Evolutionary conservation across 2,888 invertebrate species (phyloP).

Genomic region (Fissipunctia ypsillon): DNA sequence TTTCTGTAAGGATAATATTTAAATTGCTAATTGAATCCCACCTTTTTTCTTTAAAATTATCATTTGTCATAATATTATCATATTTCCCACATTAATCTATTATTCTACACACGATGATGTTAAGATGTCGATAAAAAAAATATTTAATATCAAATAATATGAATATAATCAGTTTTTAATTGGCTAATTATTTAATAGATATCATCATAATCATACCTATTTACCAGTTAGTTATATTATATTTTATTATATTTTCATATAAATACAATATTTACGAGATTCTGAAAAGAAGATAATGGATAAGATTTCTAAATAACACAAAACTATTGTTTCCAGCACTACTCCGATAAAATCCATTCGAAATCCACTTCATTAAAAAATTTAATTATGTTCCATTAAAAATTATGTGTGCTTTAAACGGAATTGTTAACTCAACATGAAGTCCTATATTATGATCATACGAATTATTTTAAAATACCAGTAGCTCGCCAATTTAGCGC

Average conservation of each 20-base stretch:
- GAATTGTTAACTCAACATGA: background rate
- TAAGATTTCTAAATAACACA: background rate
- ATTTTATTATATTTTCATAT: too few species aligned
- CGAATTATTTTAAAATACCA: constrained; percentile 1
- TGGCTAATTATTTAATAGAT: background rate
- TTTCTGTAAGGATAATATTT: constrained; percentile 9
- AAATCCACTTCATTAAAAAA: background rate
- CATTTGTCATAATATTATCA: background rate
- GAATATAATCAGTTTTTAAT: background rate
- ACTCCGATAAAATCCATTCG: background rate
- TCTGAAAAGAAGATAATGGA: background rate
- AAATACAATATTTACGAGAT: too few species aligned
- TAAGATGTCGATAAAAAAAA: constrained; percentile 1
- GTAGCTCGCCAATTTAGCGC: constrained; percentile 19
- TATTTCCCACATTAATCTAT: constrained; percentile 19
- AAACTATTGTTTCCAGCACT: background rate
- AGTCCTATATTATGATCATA: background rate
- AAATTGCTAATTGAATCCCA: constrained; percentile 20
- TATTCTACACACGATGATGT: background rate
- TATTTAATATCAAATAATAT: background rate
- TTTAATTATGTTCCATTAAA: background rate
- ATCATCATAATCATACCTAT: background rate
- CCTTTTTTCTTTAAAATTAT: background rate
- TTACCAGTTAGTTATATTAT: too few species aligned
- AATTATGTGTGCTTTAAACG: background rate